A percentile compares a stretch with the other conserved stretches of the same genome.
Evolutionary conservation across 30 jellyfish, hydroid and myxozoan genomes (phyloP).

Genomic region (Haliclystus octoradiatus): DNA sequence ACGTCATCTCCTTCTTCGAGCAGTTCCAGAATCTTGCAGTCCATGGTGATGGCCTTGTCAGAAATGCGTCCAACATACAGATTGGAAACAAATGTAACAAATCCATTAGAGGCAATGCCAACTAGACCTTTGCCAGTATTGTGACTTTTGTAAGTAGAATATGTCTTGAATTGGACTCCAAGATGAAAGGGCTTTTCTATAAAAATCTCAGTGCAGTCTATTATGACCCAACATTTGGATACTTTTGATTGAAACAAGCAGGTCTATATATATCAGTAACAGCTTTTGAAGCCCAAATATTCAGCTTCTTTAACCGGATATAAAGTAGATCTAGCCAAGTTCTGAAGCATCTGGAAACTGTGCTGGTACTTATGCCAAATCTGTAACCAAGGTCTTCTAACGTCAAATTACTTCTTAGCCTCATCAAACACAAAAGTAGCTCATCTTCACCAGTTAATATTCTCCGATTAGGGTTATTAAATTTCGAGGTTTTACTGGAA

Average conservation of each 20-base stretch:
- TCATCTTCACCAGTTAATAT: slow-evolving; percentile 40
- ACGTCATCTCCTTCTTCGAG: no score
- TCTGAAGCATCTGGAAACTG: neutral
- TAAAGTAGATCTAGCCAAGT: slow-evolving; percentile 17
- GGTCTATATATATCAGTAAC: slow-evolving; percentile 29
- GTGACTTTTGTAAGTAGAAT: slow-evolving; percentile 13
- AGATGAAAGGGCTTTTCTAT: slow-evolving; percentile 24
- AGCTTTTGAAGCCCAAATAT: no score
- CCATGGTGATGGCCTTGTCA: no score
- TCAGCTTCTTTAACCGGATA: slow-evolving; percentile 1
- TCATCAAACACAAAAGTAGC: slow-evolving; percentile 17
- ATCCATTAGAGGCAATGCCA: no score
- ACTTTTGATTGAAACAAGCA: slow-evolving; percentile 8
- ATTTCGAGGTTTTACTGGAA: no score
- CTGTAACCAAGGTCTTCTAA: slow-evolving; percentile 15
- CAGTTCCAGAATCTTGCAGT: no score
- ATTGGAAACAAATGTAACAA: no score
- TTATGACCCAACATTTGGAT: slow-evolving; percentile 18
- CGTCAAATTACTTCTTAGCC: slow-evolving; percentile 29
- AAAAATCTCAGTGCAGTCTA: slow-evolving; percentile 24
- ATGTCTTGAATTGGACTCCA: slow-evolving; percentile 15
- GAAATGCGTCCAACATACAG: no score
- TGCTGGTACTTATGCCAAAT: neutral
- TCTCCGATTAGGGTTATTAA: no score
- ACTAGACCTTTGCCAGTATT: slow-evolving; percentile 23